These are phyloP conservation scores for Phoebastria nigripes DNA, from an alignment of 2,797 vertebrate genomes.

Conservation along the genomic window DNA sequence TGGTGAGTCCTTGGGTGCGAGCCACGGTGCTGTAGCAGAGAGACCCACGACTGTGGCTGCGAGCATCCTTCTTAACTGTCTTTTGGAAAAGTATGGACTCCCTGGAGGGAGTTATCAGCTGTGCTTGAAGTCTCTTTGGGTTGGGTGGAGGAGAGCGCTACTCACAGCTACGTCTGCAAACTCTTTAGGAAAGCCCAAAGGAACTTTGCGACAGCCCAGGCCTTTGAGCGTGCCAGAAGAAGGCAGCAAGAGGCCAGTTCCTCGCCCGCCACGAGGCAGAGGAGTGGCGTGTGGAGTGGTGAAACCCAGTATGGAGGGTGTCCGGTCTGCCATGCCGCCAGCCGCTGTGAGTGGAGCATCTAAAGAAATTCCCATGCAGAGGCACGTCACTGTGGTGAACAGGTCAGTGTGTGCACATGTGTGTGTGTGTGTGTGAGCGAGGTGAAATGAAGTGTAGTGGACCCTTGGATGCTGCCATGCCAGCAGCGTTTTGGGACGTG, in stretches of 20 bases:
- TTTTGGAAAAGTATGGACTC: neutral
- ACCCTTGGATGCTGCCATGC: neutral
- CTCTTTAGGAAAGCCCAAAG: constrained; percentile 80
- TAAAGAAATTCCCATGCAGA: constrained; percentile 65
- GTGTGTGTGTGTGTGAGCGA: neutral
- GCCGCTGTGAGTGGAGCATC: constrained; percentile 62
- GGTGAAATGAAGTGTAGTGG: neutral
- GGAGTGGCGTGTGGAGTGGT: neutral
- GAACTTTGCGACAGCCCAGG: constrained; percentile 84
- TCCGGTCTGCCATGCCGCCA: constrained; percentile 9
- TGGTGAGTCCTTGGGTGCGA: too few relatives aligned
- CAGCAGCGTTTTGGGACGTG: neutral
- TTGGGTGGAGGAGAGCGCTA: neutral
- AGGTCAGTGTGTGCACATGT: neutral
- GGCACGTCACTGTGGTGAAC: constrained; percentile 58
- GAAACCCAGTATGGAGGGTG: constrained; percentile 48
- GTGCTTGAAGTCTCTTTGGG: neutral
- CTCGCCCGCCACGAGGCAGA: constrained; percentile 33
- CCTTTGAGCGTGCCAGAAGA: constrained; percentile 58
- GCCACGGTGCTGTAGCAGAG: neutral
- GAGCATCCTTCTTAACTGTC: too few relatives aligned
- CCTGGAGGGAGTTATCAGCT: neutral
- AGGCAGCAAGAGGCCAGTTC: constrained; percentile 13
- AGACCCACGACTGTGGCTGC: rapidly evolving
- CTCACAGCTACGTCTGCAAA: neutral